These are phyloP conservation scores for Synanceia verrucosa DNA, from an alignment of 2,797 vertebrate genomes.

Conservation along the genomic window DNA sequence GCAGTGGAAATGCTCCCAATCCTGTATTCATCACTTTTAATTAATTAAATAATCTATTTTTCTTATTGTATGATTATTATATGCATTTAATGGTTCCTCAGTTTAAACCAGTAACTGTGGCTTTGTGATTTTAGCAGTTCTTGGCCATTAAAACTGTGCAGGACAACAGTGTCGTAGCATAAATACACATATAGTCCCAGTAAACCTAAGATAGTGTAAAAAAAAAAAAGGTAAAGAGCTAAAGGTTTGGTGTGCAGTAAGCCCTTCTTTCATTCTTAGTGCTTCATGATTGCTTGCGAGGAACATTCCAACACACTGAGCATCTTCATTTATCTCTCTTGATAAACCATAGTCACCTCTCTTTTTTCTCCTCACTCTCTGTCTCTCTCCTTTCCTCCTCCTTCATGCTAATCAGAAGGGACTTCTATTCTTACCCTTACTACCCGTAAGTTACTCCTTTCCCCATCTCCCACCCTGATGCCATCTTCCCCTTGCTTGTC, in stretches of 20 bases:
- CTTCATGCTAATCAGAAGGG: slow-evolving; percentile 90
- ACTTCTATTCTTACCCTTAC: slow-evolving; percentile 95
- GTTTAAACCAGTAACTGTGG: not conserved
- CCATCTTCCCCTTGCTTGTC: slow-evolving; percentile 52
- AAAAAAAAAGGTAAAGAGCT: not conserved
- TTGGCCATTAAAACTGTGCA: not conserved
- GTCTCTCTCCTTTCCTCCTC: slow-evolving; percentile 71
- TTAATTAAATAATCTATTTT: not conserved
- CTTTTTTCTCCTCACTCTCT: slow-evolving; percentile 63
- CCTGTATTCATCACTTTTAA: no score
- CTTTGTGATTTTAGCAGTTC: no score
- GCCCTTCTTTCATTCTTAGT: not conserved
- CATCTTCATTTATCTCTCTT: slow-evolving; percentile 68
- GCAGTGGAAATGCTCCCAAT: no score
- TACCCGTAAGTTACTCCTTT: slow-evolving; percentile 91
- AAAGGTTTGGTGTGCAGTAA: not conserved
- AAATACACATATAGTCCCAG: not conserved
- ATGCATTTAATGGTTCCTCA: not conserved
- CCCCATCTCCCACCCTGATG: slow-evolving; percentile 38
- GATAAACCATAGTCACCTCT: slow-evolving; percentile 71
- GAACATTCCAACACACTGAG: slow-evolving; percentile 58
- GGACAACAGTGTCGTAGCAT: not conserved
- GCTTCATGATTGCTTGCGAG: slow-evolving; percentile 27
- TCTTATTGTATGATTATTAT: not conserved
- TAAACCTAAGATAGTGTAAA: not conserved